These are phyloP conservation scores for Leucoraja ocellata DNA, from an alignment of 2,797 vertebrate genomes.

Conservation along the genomic window DNA sequence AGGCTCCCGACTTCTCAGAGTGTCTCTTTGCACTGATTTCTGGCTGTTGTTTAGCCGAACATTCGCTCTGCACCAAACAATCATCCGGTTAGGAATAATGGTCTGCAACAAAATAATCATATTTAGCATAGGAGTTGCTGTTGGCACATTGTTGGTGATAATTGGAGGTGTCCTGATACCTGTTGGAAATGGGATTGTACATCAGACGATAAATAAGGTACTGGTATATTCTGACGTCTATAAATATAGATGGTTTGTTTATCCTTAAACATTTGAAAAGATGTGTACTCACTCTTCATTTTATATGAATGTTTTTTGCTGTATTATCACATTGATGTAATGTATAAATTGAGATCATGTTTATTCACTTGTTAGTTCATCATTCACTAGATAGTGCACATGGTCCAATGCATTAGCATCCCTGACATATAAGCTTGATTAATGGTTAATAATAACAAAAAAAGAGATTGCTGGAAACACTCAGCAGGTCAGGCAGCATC, in stretches of 20 bases:
- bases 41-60: not conserved
- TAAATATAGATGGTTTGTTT: not conserved
- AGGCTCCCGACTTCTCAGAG: no score
- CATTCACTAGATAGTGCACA: not conserved
- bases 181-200: constrained; percentile 66
- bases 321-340: not conserved
- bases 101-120: not conserved
- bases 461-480: no score
- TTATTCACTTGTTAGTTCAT: not conserved
- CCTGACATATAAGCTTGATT: no score
- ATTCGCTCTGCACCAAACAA: no score
- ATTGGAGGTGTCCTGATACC: constrained; percentile 79
- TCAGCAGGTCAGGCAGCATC: no score
- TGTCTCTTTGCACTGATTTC: not conserved
- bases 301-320: not conserved
- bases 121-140: constrained; percentile 63
- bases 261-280: not conserved
- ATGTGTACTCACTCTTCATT: not conserved
- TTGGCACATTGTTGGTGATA: constrained; percentile 66
- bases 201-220: constrained; percentile 72
- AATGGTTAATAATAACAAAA: no score
- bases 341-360: not conserved
- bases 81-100: not conserved
- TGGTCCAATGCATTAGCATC: no score
- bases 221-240: not conserved